Conservation (phyloP, 2,797 vertebrate genomes). For the Melanotaenia trifasciata region DNA sequence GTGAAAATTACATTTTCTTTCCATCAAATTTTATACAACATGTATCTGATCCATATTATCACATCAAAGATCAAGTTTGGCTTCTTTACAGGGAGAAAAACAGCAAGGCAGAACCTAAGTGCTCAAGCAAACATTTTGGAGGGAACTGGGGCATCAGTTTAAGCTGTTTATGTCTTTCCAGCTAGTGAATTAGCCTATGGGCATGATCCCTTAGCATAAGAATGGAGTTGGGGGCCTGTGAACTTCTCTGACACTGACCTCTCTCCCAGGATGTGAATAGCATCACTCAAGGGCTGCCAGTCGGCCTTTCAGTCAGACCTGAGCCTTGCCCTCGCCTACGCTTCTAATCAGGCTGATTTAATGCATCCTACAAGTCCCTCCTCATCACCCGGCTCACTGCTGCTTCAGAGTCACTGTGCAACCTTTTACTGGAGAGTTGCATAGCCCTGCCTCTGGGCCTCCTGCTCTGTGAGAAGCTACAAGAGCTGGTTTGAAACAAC, state of each 20-base stretch:
- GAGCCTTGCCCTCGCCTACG: conserved; percentile 89
- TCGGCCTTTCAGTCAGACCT: conserved; percentile 86
- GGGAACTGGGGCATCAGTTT: conserved; percentile 65
- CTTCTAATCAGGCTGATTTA: conserved; percentile 98
- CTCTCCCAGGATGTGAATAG: conserved; percentile 89
- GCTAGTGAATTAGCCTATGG: conserved; percentile 82
- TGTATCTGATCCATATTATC: neutral
- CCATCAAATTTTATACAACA: neutral
- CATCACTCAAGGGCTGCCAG: conserved; percentile 81
- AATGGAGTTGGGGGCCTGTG: conserved; percentile 90
- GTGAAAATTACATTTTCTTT: neutral
- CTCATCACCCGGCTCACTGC: conserved; percentile 65
- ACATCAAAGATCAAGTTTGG: neutral
- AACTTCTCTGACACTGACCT: conserved; percentile 92
- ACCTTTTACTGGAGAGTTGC: conserved; percentile 88
- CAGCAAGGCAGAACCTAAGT: neutral
- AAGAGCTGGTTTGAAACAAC: conserved; percentile 89
- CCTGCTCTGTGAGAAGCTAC: conserved; percentile 84
- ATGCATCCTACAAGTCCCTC: conserved; percentile 87
- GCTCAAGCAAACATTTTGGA: conserved; percentile 68
- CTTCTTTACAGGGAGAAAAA: neutral
- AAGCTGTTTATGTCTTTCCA: conserved; percentile 85
- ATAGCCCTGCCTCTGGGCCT: conserved; percentile 85
- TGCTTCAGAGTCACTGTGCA: conserved; percentile 85
- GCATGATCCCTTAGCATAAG: conserved; percentile 92